phyloP scores from a whole-genome alignment of 2,888 invertebrate species.

The Odiellus spinosus region DNA sequence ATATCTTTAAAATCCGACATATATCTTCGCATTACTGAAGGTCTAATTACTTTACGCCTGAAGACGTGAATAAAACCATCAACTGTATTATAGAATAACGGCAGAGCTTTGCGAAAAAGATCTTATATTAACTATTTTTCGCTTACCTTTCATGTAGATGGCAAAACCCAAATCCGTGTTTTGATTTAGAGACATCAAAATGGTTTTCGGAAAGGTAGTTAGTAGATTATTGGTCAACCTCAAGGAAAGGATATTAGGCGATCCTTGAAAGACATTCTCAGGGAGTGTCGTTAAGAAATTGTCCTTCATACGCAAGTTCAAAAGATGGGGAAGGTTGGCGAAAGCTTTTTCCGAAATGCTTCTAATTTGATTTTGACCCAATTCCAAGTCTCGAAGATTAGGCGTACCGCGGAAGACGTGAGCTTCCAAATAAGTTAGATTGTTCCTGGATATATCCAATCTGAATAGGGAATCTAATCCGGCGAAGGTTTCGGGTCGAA shows the following conservation, averaged over 20 bases:
- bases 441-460: slow-evolving; percentile 12
- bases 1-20: no score
- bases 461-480: slow-evolving; percentile 8
- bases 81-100: no score
- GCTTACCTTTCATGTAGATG: no score
- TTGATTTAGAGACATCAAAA: no score
- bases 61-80: no score
- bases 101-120: no score
- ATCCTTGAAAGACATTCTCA: slow-evolving; percentile 7
- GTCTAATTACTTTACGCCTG: no score
- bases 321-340: slow-evolving; percentile 5
- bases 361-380: slow-evolving; percentile 9
- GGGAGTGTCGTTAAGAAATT: slow-evolving; percentile 11
- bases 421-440: slow-evolving; percentile 9
- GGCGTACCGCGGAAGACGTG: slow-evolving; percentile 10
- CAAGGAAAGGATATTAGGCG: slow-evolving; percentile 4
- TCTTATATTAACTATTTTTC: no score
- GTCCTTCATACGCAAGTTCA: slow-evolving; percentile 5
- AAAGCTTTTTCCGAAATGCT: slow-evolving; percentile 9
- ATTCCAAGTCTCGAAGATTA: slow-evolving; percentile 8
- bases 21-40: no score
- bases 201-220: slow-evolving; percentile 3
- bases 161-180: no score
- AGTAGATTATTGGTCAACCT: slow-evolving; percentile 9
- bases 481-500: slow-evolving; percentile 10